Base-by-base conservation (phyloP, 92 coral and sea anemone genomes). In the Umimayanthus kanabou region DNA sequence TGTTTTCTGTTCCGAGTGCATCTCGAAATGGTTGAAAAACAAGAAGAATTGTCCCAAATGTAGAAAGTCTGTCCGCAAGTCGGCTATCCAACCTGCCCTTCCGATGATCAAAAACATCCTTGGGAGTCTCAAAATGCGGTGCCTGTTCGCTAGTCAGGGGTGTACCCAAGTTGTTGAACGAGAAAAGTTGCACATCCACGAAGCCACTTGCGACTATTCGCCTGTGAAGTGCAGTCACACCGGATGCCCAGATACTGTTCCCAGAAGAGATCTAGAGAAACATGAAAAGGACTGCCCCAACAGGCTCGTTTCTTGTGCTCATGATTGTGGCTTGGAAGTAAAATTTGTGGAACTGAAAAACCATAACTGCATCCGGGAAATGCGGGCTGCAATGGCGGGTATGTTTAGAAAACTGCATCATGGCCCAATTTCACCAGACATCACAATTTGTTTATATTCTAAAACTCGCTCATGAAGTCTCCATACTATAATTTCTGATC, bases 31-130 rank as follows among this genome's bases (percentile, higher is more conserved):
- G 37, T 2, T 33, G 37, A 33, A 33, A 33, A 33, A 33, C 37
- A 33, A 42, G 6, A 85, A 90, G 37, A 87, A 79, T 76, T 93
- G 96, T 65, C 96, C 96, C 28, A 89, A 88, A 30, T 94, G 96
- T 89, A 76, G 91, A 61, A 88, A 81, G 72, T 76, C 70, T 22
- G 66, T 94, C 30, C 80, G 88, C 14, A 26, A n/a, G 66, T 39
- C 39, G 33, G 71, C 91, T 23, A 65, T 92, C 78, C 89, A 89
- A 71, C 93, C 93, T 4, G 85, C 89, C 15, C 80, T 93, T 2
- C 93, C 92, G 13, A 82, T 92, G 39, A 76, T 91, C 23, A 91
- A 69, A 79, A 91, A 89, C 49, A 86, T 93, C 72, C 65, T 93
- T 53, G 86, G 50, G 9, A 92, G 85, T 42, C 91, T 86, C 30